Conservation (phyloP, 1,140 invertebrate species). For the Sesamia nonagrioides region DNA sequence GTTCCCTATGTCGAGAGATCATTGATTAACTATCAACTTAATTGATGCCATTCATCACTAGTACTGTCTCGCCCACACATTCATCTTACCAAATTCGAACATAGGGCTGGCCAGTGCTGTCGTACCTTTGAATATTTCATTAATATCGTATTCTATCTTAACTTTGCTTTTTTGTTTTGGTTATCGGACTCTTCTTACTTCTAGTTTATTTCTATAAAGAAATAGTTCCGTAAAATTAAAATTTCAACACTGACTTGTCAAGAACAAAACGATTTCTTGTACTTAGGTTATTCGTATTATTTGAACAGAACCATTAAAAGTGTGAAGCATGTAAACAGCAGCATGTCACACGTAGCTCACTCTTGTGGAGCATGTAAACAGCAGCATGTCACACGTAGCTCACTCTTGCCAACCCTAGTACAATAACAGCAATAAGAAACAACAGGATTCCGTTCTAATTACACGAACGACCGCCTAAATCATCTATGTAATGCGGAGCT, state of each 20-base stretch:
- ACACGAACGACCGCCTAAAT: constrained; percentile 24
- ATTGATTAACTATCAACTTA: constrained; percentile 30
- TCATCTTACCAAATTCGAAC: constrained; percentile 27
- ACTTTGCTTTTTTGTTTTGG: neutral
- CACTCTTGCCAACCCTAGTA: neutral
- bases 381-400: neutral
- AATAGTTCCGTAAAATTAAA: too few relatives aligned
- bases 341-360: neutral
- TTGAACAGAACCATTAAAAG: neutral
- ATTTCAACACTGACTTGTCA: too few relatives aligned
- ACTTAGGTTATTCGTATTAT: too few relatives aligned
- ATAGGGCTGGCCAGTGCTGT: neutral
- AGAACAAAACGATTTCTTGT: too few relatives aligned
- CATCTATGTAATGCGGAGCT: constrained; percentile 17
- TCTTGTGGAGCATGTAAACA: neutral
- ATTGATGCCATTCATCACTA: constrained; percentile 33
- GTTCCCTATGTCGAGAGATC: neutral
- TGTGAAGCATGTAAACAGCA: neutral
- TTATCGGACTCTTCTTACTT: too few relatives aligned
- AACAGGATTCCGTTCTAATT: constrained; percentile 26
- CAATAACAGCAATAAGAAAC: constrained; percentile 25
- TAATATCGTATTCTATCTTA: neutral
- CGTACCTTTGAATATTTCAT: neutral
- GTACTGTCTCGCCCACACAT: neutral
- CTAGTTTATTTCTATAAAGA: too few relatives aligned